These are phyloP conservation scores for Paracanthobrama guichenoti DNA, from an alignment of 2,113 vertebrate species.

Conservation along the genomic window DNA sequence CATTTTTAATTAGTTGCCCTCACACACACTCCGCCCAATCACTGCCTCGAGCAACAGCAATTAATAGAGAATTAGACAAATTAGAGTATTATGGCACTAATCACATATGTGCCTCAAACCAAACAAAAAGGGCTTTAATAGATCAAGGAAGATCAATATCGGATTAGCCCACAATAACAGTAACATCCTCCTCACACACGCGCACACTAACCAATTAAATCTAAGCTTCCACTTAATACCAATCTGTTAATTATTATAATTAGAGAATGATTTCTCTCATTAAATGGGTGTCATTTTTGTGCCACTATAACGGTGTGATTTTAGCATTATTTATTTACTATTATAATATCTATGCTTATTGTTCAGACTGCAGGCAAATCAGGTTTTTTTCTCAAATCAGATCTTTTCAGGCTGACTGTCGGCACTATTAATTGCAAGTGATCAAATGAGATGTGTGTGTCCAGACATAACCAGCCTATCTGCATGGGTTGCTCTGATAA, in stretches of 20 bases:
- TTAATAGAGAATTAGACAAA: slow-evolving; percentile 27
- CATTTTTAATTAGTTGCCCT: slow-evolving; percentile 65
- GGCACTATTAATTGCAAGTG: no score
- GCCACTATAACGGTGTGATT: background rate
- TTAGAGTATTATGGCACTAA: slow-evolving; percentile 33
- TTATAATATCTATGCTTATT: no score
- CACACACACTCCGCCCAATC: slow-evolving; percentile 17
- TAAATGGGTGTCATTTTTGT: background rate
- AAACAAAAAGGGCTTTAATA: background rate
- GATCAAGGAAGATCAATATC: background rate
- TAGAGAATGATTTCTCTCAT: background rate
- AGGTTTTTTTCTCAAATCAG: no score
- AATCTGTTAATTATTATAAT: background rate
- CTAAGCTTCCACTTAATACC: background rate
- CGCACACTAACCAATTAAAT: background rate
- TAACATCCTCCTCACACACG: background rate
- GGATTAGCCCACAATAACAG: background rate
- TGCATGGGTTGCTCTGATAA: no score
- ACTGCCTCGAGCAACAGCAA: slow-evolving; percentile 6
- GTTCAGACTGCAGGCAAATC: no score
- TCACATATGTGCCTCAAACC: background rate
- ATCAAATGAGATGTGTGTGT: no score
- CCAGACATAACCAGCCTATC: no score
- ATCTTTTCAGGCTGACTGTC: no score
- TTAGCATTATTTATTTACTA: background rate